Percentiles rank a stretch among this genome's conserved stretches.
These are phyloP conservation scores for Megaleporinus macrocephalus DNA, from an alignment of 2,113 vertebrate species.

Conservation along the genomic window DNA sequence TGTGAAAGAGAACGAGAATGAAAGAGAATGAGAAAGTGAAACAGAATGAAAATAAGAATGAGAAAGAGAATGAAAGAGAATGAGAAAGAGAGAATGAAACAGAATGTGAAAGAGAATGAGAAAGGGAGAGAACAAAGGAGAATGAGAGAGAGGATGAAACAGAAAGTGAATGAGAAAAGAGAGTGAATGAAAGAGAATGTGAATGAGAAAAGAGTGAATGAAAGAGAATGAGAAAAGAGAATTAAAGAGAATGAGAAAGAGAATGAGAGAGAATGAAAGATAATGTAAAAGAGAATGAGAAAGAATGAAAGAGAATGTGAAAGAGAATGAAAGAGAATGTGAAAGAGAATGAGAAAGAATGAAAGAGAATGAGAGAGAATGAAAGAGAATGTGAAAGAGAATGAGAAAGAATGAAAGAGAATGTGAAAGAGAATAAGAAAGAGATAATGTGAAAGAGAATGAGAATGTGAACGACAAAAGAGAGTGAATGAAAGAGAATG, in stretches of 20 bases:
- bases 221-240: background rate
- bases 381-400: background rate
- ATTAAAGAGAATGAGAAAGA: background rate
- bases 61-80: background rate
- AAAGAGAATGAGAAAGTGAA: too few species aligned
- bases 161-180: background rate
- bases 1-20: too few species aligned
- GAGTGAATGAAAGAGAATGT: background rate
- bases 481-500: too few species aligned
- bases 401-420: background rate
- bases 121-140: background rate
- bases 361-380: background rate
- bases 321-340: background rate
- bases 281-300: too few species aligned
- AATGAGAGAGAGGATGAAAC: background rate
- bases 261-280: too few species aligned
- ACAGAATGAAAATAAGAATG: too few species aligned
- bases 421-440: background rate
- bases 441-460: too few species aligned
- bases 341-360: background rate
- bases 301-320: too few species aligned
- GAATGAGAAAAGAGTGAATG: background rate
- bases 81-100: background rate
- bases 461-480: too few species aligned
- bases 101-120: background rate